Evolutionary conservation across 2,113 vertebrate species (phyloP).

Genomic region (Saguinus midas): DNA sequence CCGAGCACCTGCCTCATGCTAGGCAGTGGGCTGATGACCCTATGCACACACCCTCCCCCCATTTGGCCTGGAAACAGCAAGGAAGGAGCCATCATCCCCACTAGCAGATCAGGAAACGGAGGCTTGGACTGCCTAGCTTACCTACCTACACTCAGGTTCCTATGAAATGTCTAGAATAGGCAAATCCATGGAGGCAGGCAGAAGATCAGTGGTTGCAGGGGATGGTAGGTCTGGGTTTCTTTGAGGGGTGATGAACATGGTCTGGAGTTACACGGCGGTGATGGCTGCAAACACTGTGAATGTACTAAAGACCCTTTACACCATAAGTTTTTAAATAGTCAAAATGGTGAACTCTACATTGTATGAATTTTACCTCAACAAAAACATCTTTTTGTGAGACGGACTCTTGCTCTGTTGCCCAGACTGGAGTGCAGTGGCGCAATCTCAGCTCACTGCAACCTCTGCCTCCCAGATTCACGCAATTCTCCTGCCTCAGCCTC

Average conservation of each 20-base stretch:
- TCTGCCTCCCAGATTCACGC: no score
- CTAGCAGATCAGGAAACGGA: neutral
- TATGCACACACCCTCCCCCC: accelerated
- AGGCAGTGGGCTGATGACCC: neutral
- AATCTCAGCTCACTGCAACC: no score
- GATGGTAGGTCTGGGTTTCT: neutral
- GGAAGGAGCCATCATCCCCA: no score
- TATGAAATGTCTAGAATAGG: accelerated
- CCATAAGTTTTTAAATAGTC: neutral
- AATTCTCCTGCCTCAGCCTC: no score
- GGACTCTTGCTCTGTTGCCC: no score
- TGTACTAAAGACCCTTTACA: neutral
- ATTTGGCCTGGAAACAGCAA: neutral
- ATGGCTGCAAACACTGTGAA: no score
- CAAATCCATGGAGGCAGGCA: neutral
- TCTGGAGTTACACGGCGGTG: neutral
- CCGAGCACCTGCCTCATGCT: accelerated
- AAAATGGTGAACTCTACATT: neutral
- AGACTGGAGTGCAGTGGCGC: no score
- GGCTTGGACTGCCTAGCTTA: neutral
- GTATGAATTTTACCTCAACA: neutral
- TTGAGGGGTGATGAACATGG: neutral
- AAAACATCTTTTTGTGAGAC: neutral
- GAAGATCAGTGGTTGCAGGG: neutral
- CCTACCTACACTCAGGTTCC: neutral